Evolutionary conservation across 2,888 invertebrate genomes (phyloP).

Genomic region (Xanthia togata): DNA sequence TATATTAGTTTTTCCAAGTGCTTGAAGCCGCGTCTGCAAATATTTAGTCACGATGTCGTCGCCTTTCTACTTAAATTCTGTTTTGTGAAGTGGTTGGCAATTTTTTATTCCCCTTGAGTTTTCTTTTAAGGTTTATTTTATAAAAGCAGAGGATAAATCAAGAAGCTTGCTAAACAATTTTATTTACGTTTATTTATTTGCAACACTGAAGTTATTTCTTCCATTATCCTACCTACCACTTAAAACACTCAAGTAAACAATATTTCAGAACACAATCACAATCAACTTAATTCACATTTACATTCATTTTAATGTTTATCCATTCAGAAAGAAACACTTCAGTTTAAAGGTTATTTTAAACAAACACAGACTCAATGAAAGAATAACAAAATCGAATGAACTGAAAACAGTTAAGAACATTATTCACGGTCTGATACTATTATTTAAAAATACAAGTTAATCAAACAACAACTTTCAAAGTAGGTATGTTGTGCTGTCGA

Average conservation of each 20-base stretch:
- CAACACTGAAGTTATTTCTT: slow-evolving; percentile 1
- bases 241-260: neutral
- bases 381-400: slow-evolving; percentile 18
- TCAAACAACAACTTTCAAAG: neutral
- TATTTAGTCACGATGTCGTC: slow-evolving; percentile 2
- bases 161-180: neutral
- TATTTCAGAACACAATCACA: neutral
- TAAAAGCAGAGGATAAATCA: neutral
- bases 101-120: neutral
- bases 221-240: neutral
- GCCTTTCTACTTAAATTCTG: slow-evolving; percentile 2
- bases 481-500: neutral
- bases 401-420: slow-evolving; percentile 7
- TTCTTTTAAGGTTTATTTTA: neutral
- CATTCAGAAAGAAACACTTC: neutral
- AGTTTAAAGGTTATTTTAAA: slow-evolving; percentile 9
- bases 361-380: slow-evolving; percentile 7
- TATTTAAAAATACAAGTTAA: slow-evolving; percentile 1
- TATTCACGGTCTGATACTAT: slow-evolving; percentile 1
- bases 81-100: neutral
- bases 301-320: neutral
- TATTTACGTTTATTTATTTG: neutral
- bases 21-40: neutral
- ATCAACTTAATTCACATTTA: neutral
- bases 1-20: slow-evolving; percentile 48